A percentile compares a stretch with the other conserved stretches of the same genome.
Evolutionary conservation across 2,113 vertebrate genomes (phyloP).

Genomic region (Mola mola): DNA sequence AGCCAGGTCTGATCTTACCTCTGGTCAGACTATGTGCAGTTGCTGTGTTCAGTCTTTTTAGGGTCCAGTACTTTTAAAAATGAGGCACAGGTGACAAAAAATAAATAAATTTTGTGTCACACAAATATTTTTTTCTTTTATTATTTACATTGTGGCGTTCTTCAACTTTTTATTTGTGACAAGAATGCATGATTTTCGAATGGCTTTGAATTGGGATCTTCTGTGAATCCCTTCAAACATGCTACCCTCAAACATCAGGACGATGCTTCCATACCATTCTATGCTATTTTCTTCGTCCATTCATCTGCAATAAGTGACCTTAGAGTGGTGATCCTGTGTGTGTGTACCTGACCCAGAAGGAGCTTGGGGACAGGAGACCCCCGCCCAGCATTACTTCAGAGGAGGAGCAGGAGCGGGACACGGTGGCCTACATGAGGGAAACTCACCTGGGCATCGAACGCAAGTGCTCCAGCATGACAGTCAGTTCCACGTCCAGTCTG

Average conservation of each 20-base stretch:
- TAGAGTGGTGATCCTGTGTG: constrained; percentile 34
- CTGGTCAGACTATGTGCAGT: too few relatives aligned
- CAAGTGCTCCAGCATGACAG: constrained; percentile 96
- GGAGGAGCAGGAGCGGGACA: constrained; percentile 90
- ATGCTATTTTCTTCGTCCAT: constrained; percentile 1
- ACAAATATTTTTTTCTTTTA: too few relatives aligned
- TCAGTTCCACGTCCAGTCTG: constrained; percentile 95
- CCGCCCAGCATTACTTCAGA: constrained; percentile 73
- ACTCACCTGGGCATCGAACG: constrained; percentile 92
- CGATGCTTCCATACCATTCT: constrained; percentile 2
- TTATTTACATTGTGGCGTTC: too few relatives aligned
- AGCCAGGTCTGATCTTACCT: too few relatives aligned
- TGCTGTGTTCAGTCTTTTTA: too few relatives aligned
- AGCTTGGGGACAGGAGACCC: constrained; percentile 70
- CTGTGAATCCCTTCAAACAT: background rate
- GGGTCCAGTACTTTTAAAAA: too few relatives aligned
- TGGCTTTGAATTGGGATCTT: constrained; percentile 5
- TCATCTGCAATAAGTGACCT: background rate
- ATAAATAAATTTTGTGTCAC: too few relatives aligned
- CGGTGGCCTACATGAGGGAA: constrained; percentile 87
- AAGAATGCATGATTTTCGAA: background rate
- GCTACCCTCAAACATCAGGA: background rate
- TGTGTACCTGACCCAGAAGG: constrained; percentile 74
- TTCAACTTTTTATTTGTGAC: too few relatives aligned
- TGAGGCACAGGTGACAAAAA: too few relatives aligned